phyloP scores from a whole-genome alignment of 1,140 invertebrate species.

The Drosophila carrolli region DNA sequence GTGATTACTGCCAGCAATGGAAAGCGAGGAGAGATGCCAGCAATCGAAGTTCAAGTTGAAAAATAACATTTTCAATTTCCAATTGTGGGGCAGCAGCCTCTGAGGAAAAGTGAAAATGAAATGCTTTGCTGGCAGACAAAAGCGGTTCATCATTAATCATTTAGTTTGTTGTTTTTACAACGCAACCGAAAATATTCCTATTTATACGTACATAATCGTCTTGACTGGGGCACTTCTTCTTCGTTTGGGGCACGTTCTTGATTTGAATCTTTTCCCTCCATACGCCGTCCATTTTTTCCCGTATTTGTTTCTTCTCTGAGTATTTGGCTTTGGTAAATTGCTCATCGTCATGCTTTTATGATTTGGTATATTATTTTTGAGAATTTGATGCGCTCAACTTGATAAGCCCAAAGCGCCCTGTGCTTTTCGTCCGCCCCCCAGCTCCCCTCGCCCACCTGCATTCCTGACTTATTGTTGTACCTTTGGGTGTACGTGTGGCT shows the following conservation, averaged over 20 bases:
- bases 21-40: conserved; percentile 19
- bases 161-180: conserved; percentile 73
- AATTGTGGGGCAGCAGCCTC: conserved; percentile 41
- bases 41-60: conserved; percentile 76
- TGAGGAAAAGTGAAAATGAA: conserved; percentile 70
- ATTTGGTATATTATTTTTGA: conserved; percentile 77
- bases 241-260: conserved; percentile 69
- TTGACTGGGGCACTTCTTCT: conserved; percentile 40
- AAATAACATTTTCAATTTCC: conserved; percentile 65
- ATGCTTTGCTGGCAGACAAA: conserved; percentile 52
- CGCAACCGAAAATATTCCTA: conserved; percentile 57
- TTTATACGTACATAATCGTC: conserved; percentile 52
- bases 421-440: neutral
- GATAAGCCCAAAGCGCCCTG: conserved; percentile 65
- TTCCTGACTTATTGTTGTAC: conserved; percentile 71
- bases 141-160: conserved; percentile 76
- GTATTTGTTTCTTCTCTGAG: conserved; percentile 27
- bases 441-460: conserved; percentile 11
- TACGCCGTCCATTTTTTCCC: neutral
- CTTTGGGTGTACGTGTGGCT: conserved; percentile 27
- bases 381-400: conserved; percentile 79
- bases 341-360: conserved; percentile 81
- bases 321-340: conserved; percentile 77
- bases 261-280: conserved; percentile 66
- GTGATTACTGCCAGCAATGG: conserved; percentile 64